These are phyloP conservation scores for Leptonema lineaticorne DNA, from an alignment of 1,140 invertebrate species.

Conservation along the genomic window DNA sequence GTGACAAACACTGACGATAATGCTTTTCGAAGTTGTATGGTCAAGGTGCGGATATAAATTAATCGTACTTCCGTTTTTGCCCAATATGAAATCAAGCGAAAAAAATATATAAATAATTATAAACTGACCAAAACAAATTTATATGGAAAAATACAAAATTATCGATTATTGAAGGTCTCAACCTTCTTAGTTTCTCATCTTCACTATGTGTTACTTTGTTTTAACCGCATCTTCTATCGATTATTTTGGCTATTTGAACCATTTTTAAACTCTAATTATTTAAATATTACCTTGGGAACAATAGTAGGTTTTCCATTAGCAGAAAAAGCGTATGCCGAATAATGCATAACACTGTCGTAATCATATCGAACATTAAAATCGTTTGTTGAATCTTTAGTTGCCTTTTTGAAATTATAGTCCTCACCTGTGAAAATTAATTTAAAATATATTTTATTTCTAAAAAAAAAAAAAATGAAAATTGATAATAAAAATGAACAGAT, in stretches of 20 bases:
- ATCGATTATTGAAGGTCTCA: no score
- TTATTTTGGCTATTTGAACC: background rate
- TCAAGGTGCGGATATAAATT: no score
- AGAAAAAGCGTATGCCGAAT: conserved; percentile 75
- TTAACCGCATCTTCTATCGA: background rate
- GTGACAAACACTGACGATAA: no score
- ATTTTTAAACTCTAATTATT: conserved; percentile 11
- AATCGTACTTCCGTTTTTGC: no score
- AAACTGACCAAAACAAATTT: no score
- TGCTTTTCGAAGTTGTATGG: no score
- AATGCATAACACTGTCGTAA: conserved; percentile 84
- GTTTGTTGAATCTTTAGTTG: conserved; percentile 55
- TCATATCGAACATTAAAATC: conserved; percentile 73
- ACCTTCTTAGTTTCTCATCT: background rate
- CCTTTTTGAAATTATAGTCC: conserved; percentile 70
- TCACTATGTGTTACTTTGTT: background rate
- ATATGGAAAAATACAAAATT: no score
- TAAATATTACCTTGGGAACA: conserved; percentile 60
- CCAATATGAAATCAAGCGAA: no score
- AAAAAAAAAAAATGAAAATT: no score
- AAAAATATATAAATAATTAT: no score
- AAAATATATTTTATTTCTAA: no score
- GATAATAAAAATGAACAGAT: no score
- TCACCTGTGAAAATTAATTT: conserved; percentile 49
- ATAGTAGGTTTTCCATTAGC: conserved; percentile 72